Base-by-base conservation (phyloP, 2,888 invertebrate species). In the Tetragnatha montana region DNA sequence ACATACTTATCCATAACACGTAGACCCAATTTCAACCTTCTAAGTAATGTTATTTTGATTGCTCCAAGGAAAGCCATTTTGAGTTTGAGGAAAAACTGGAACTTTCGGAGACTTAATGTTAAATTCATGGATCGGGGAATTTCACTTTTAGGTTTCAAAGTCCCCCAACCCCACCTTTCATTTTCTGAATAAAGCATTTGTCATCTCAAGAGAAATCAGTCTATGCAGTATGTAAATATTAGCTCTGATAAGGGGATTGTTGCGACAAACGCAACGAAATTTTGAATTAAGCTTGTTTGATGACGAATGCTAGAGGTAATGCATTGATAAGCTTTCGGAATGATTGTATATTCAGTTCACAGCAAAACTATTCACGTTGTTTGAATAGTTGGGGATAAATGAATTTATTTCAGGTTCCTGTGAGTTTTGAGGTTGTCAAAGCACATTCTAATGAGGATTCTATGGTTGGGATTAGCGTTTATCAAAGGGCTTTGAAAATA, bases 21-120 rank as follows among this genome's bases (percentile, higher is more conserved):
- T 35, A 35, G 35, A 4, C 35, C 35, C 35, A 76, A 21, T 19
- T 73, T 73, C 19, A 17, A 73, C 22, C 73, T 73, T 73, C 12
- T 22, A 60, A 60, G 51, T 82, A 74, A 60, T 82, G 82, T 21
- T 50, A 50, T 74, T 82, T 82, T 82, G 82, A 82, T 82, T 74
- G 73, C 74, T 82, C 73, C 8, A 10, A 51, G 74, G 76, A 19
- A 17, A 8, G 74, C 8, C 22, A 74, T 74, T 74, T 71, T 22
- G 12, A 74, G 35, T 22, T 14, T 50, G 17, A 6, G 2, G 22
- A 17, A 10, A n/a, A 50, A 19, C 50, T 76, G 47, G 75, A 8
- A 35, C 35, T 35, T n/a, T 1, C 6, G 47, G 17, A 22, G 21
- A 14, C 6, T 60, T 60, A 60, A 60, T 60, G 17, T 60, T 60